Conservation (phyloP, 2,888 invertebrate species). For the Lycophotia porphyrea region DNA sequence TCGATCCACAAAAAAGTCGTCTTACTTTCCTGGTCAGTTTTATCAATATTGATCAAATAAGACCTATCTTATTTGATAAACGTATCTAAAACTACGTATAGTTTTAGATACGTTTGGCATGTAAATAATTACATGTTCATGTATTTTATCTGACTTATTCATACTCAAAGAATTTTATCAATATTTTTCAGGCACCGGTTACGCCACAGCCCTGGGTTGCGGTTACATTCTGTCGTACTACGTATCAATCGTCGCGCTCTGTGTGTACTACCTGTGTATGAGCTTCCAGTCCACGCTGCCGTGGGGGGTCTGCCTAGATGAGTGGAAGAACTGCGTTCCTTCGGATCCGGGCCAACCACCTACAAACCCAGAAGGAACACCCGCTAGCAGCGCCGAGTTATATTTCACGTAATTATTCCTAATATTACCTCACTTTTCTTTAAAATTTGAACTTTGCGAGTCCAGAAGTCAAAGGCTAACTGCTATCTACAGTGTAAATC, state of each 20-base stretch:
- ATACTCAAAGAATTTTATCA: neutral
- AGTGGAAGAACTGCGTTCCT: slow-evolving; percentile 89
- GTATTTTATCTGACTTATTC: neutral
- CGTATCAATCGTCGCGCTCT: slow-evolving; percentile 93
- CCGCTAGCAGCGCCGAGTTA: slow-evolving; percentile 89
- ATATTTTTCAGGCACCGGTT: slow-evolving; percentile 91
- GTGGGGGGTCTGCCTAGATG: slow-evolving; percentile 92
- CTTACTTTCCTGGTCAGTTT: neutral
- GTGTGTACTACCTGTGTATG: slow-evolving; percentile 93
- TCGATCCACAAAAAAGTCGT: neutral
- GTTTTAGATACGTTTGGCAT: no score
- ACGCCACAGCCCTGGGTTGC: slow-evolving; percentile 91
- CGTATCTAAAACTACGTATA: no score
- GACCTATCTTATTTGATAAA: no score
- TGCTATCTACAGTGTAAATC: neutral
- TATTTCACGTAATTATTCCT: slow-evolving; percentile 83
- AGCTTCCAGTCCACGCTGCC: slow-evolving; percentile 93
- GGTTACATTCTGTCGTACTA: slow-evolving; percentile 94
- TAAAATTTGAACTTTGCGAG: neutral
- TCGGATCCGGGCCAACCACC: slow-evolving; percentile 74
- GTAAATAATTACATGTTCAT: no score
- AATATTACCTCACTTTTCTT: neutral
- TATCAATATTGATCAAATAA: neutral
- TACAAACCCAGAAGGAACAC: neutral
- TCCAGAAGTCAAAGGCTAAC: neutral